phyloP scores from a whole-genome alignment of 2,888 invertebrate genomes.

The Luperina nickerlii region DNA sequence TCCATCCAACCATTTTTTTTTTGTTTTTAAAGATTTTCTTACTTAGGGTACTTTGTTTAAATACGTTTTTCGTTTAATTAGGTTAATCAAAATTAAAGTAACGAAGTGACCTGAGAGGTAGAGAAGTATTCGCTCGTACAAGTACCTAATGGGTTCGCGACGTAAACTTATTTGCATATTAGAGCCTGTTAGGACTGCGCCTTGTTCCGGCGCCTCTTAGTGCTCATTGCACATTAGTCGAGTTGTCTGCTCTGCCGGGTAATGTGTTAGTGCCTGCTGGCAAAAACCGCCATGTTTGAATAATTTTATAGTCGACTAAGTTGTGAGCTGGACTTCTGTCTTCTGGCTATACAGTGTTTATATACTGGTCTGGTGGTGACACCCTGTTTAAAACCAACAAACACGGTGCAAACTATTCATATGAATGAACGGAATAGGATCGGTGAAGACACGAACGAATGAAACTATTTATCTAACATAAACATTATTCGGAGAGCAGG shows the following conservation, averaged over 20 bases:
- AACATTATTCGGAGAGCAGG: neutral
- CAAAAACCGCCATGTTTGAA: neutral
- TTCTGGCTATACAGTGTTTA: too few species aligned
- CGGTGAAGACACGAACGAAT: neutral
- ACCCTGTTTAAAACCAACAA: neutral
- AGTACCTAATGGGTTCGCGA: slow-evolving; percentile 26
- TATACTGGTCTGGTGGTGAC: too few species aligned
- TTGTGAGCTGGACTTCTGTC: neutral
- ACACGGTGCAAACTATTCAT: neutral
- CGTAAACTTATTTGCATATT: slow-evolving; percentile 56
- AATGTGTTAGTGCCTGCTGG: slow-evolving; percentile 7
- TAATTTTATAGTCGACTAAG: neutral
- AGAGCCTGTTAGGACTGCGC: slow-evolving; percentile 27
- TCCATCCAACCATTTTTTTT: neutral
- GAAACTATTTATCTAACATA: neutral
- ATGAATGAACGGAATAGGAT: neutral
- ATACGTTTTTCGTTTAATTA: slow-evolving; percentile 1
- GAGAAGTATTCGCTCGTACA: slow-evolving; percentile 35
- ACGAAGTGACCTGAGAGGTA: slow-evolving; percentile 4
- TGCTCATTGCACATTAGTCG: slow-evolving; percentile 24
- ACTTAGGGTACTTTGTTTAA: neutral
- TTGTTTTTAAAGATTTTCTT: neutral
- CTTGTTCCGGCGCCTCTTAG: slow-evolving; percentile 10
- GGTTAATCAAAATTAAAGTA: slow-evolving; percentile 24
- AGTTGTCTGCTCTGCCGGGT: slow-evolving; percentile 8